Percentiles rank a stretch among this genome's conserved stretches.
phyloP scores from a whole-genome alignment of 1,140 invertebrate species.

The Drosophila varians region DNA sequence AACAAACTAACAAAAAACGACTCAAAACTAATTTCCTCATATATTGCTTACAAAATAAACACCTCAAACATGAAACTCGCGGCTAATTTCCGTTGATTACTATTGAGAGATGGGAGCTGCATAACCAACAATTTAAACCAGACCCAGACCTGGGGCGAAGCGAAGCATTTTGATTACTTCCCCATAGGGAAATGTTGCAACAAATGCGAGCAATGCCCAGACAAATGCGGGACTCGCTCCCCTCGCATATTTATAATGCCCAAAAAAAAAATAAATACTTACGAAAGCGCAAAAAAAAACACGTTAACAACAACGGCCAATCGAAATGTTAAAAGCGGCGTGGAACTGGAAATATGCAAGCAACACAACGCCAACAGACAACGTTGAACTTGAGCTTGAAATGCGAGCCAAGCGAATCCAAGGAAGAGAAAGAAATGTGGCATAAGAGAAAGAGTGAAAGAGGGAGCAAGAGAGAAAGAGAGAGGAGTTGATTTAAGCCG shows the following conservation, averaged over 20 bases:
- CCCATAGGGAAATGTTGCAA: conserved; percentile 66
- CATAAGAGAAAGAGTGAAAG: neutral
- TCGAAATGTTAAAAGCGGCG: conserved; percentile 65
- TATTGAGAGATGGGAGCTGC: conserved; percentile 12
- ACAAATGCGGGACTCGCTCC: conserved; percentile 28
- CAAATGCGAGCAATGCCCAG: conserved; percentile 66
- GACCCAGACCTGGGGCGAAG: conserved; percentile 7
- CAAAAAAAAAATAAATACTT: conserved; percentile 32
- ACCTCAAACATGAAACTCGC: conserved; percentile 40
- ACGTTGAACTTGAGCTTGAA: conserved; percentile 79
- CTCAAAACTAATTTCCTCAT: conserved; percentile 63
- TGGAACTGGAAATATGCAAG: conserved; percentile 69
- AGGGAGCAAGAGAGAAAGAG: neutral
- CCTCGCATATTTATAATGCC: conserved; percentile 6
- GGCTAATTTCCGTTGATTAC: conserved; percentile 64
- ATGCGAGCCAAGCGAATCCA: conserved; percentile 50
- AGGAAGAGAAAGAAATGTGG: conserved; percentile 2
- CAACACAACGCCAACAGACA: conserved; percentile 35
- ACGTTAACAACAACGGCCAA: conserved; percentile 43
- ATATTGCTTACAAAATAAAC: conserved; percentile 44
- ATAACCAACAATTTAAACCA: conserved; percentile 36
- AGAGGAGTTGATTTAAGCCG: conserved; percentile 9
- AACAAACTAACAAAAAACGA: conserved; percentile 5
- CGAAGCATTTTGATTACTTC: conserved; percentile 62
- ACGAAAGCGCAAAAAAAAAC: conserved; percentile 45